Base-by-base conservation (phyloP, 2,888 invertebrate species). In the Cephus spinipes region DNA sequence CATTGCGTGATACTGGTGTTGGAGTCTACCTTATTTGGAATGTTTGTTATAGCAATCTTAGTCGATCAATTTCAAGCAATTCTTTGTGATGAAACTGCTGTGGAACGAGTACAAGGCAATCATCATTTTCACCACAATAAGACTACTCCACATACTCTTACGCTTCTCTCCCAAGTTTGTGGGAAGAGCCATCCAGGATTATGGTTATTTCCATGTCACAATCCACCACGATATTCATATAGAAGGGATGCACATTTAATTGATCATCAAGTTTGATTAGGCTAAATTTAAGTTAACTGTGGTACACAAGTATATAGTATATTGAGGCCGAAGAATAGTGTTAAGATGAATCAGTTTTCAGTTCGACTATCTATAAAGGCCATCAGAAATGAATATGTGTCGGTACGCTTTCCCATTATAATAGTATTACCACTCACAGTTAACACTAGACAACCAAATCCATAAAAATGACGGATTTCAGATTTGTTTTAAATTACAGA, bases 41-140 rank as follows among this genome's bases (percentile, higher is more conserved):
- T 98, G 89, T 98, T 98, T 91, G 97, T 97, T 30, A 93, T 96
- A 79, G 97, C 96, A 71, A 97, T 98, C 82, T 94, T 97, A 92
- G 95, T 96, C 84, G 97, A 97, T 92, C 96, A 97, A 92, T 92
- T 97, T 83, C 95, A 96, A 90, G 96, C 96, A 12, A 96, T 97
- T 86, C 93, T 97, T 82, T 94, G 95, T 79, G 97, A 97, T 88
- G 97, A 97, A 92, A 97, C 97, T 32, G 95, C 96, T 0, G 94
- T 97, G 0, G 97, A 97, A 89, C 95, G 96, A 85, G 93, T 96
- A 69, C 95, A 95, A 91, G 93, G 94, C 83, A 94, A 94, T 87
- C 95, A 96, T 40, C 93, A 94, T 73, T 93, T 93, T 85, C 93
- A 95, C 69, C 87, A 93, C 84, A 92, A 92, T 68, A 91, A 91